phyloP scores from a whole-genome alignment of 2,113 vertebrate species.

The Coptodon rendalli region DNA sequence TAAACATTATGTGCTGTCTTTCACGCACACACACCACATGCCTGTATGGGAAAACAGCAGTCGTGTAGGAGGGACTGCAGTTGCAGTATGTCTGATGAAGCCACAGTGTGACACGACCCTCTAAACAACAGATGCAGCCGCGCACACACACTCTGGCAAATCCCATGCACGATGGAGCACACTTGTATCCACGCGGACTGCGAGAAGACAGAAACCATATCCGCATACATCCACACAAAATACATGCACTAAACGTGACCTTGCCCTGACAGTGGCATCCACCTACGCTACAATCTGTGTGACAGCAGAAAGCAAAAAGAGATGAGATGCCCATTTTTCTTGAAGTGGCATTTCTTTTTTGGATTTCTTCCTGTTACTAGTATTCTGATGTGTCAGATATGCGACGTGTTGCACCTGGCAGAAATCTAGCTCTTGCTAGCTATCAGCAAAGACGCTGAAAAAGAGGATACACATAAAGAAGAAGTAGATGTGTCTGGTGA shows the following conservation, averaged over 20 bases:
- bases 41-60: slow-evolving; percentile 60
- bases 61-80: slow-evolving; percentile 61
- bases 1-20: slow-evolving; percentile 59
- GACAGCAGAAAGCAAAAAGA: slow-evolving; percentile 18
- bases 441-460: neutral
- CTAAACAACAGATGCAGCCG: slow-evolving; percentile 57
- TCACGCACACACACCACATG: slow-evolving; percentile 17
- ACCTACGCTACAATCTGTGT: slow-evolving; percentile 57
- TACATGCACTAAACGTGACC: slow-evolving; percentile 28
- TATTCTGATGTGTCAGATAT: neutral
- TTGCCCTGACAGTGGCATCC: slow-evolving; percentile 41
- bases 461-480: neutral
- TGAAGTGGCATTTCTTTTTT: neutral
- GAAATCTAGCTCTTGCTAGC: neutral
- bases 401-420: neutral
- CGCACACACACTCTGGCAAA: slow-evolving; percentile 18
- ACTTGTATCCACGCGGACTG: neutral
- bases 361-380: neutral
- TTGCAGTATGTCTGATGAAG: slow-evolving; percentile 47
- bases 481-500: neutral
- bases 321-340: slow-evolving; percentile 12
- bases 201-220: slow-evolving; percentile 4
- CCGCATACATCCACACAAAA: slow-evolving; percentile 15
- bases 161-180: neutral
- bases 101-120: slow-evolving; percentile 42